Evolutionary conservation across 2,113 vertebrate genomes (phyloP).

Genomic region (Tamias sibiricus): DNA sequence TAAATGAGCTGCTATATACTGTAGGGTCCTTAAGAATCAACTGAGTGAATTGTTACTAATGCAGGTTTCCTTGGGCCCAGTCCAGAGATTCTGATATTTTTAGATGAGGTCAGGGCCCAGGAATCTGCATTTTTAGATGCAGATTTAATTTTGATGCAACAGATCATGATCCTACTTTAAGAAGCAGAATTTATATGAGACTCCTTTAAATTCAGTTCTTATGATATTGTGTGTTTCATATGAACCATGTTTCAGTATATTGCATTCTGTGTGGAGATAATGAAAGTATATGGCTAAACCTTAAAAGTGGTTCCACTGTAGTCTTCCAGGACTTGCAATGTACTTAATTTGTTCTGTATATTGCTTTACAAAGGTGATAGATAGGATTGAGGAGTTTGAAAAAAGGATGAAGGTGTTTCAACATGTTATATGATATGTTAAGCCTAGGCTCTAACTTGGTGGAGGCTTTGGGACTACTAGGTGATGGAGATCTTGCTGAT

Average conservation of each 20-base stretch:
- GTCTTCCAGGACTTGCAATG: neutral
- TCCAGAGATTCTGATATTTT: constrained; percentile 31
- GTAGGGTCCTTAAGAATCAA: constrained; percentile 21
- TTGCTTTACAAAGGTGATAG: neutral
- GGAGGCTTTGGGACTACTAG: neutral
- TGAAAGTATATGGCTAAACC: neutral
- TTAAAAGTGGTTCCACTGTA: neutral
- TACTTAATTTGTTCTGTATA: constrained; percentile 38
- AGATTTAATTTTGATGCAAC: constrained; percentile 13
- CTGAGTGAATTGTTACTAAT: neutral
- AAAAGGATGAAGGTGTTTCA: neutral
- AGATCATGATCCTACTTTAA: constrained; percentile 9
- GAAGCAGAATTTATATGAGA: neutral
- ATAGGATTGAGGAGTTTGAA: neutral
- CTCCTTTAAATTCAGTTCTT: neutral
- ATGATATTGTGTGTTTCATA: neutral
- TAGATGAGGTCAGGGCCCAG: neutral
- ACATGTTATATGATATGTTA: neutral
- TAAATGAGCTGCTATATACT: neutral
- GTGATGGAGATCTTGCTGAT: neutral
- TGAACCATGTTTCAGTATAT: neutral
- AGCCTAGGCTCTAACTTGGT: neutral
- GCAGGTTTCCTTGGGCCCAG: neutral
- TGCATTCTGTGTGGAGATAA: neutral
- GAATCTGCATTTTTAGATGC: neutral